Conservation (phyloP, 2,113 vertebrate species). For the Ctenomys sociabilis region DNA sequence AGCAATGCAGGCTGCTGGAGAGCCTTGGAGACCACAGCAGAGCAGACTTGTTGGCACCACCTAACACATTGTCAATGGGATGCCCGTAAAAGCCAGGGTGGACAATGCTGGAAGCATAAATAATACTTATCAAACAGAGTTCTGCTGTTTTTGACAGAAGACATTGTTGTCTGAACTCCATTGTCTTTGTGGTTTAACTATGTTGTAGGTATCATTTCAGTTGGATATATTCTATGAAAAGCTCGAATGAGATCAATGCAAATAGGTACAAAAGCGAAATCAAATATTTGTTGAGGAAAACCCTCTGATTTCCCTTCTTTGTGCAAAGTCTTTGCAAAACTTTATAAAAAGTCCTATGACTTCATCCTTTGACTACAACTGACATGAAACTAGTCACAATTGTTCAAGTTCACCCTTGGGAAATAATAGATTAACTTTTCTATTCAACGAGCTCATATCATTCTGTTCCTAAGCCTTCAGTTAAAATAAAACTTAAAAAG, state of each 20-base stretch:
- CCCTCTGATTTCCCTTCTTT: neutral
- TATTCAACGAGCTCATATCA: neutral
- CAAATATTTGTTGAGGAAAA: constrained; percentile 37
- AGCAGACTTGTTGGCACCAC: neutral
- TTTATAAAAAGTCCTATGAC: neutral
- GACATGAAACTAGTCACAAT: neutral
- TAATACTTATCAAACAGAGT: neutral
- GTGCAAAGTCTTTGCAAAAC: constrained; percentile 22
- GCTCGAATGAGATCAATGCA: neutral
- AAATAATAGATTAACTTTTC: constrained; percentile 32
- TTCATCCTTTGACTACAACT: neutral
- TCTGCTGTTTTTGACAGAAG: neutral
- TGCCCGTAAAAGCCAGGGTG: neutral
- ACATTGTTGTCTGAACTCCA: neutral
- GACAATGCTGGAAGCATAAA: neutral
- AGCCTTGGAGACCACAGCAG: neutral
- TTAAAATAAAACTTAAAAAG: constrained; percentile 44
- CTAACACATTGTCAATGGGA: neutral
- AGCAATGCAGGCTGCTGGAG: neutral
- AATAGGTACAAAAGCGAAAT: neutral
- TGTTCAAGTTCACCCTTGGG: neutral
- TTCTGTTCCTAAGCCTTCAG: neutral
- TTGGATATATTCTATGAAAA: neutral
- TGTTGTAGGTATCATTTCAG: neutral
- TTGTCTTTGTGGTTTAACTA: neutral